Evolutionary conservation across 2,113 vertebrate genomes (phyloP).

Genomic region (Donacobius atricapilla): DNA sequence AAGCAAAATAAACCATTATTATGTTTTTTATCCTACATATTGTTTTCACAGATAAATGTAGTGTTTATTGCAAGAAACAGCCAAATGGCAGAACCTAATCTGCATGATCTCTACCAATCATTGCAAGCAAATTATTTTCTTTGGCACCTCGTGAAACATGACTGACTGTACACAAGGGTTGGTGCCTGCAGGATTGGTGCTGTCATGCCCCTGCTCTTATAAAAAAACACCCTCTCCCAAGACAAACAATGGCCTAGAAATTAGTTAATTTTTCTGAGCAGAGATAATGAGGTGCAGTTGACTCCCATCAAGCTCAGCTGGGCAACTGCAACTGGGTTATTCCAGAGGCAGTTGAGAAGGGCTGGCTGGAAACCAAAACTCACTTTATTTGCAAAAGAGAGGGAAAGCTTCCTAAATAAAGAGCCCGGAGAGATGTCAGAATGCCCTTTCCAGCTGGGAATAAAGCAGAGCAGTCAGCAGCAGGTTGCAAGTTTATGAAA

Average conservation of each 20-base stretch:
- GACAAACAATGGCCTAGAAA: neutral
- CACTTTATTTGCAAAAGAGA: neutral
- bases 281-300: slow-evolving; percentile 45
- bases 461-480: neutral
- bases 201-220: neutral
- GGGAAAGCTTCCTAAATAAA: neutral
- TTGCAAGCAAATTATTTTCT: slow-evolving; percentile 29
- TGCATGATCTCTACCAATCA: neutral
- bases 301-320: neutral
- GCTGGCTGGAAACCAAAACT: neutral
- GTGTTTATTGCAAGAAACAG: neutral
- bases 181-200: neutral
- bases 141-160: neutral
- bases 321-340: neutral
- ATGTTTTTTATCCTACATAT: neutral
- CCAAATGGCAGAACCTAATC: neutral
- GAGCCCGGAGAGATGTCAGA: neutral
- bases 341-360: neutral
- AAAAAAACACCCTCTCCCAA: neutral
- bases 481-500: neutral
- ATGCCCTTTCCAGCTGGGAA: neutral
- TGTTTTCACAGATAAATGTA: slow-evolving; percentile 6
- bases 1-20: neutral
- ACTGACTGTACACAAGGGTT: neutral
- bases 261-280: neutral